Base-by-base conservation (phyloP, 2,113 vertebrate genomes). In the Triplophysa siluroides region DNA sequence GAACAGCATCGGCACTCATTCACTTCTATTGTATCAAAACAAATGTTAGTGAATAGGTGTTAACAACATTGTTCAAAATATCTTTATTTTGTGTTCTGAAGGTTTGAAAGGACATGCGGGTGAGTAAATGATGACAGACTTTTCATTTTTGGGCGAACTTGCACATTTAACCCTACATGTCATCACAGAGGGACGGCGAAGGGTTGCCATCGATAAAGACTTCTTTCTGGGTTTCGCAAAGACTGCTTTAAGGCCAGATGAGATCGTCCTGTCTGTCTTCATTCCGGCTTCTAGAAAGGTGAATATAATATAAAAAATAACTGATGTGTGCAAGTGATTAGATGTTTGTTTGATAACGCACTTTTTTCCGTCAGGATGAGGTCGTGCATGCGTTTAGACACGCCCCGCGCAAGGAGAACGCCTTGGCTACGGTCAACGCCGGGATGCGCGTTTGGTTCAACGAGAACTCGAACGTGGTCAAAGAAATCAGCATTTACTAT, bases 391-490 rank as follows among this genome's bases (percentile, higher is more conserved):
- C 93, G 16, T 95, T 96, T 85, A 93, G 95, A 33, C 96, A 96
- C 81, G 96, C 96, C 33, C 93, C 94, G 0, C 92, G 96, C 54
- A 93, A 87, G 45, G 93, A 94, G 82, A 94, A 93, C 6, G 92
- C 95, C 10, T 90, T 96, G 45, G 81, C 95, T 1, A 91, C 95
- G 0, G 91, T 92, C 71, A 95, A 81, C 3, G 91, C 94, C 0
- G 94, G 94, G 19, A 95, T 98, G 96, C 90, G 93, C 6, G 95
- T 96, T 74, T 68, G 90, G 76, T 93, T 98, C 85, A 83, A 85
- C 0, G 89, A 92, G 67, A 91, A 86, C 38, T 93, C 93, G 14
- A 83, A 90, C 7, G n/a, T 90, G 73, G 92, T 97, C 19, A 87
- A 90, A 79, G 94, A 95, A 4, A 82, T 97, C 77, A 91, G 90